Base-by-base conservation (phyloP, 2,888 invertebrate species). In the Cerceris rybyensis region DNA sequence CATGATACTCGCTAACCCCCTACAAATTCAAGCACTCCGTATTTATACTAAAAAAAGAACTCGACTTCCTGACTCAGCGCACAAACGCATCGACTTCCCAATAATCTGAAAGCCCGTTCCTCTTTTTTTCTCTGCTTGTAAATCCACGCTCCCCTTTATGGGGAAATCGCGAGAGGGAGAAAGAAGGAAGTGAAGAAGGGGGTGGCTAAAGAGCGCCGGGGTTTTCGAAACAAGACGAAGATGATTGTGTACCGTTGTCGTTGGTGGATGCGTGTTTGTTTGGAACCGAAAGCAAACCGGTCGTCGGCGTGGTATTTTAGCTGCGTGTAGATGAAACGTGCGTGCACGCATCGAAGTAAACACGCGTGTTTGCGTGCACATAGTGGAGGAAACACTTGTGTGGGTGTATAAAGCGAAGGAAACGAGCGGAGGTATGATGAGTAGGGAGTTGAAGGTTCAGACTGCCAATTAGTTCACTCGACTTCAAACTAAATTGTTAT, bases 191-290 rank as follows among this genome's bases (percentile, higher is more conserved):
- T 72, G 17, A 14, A 59, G 28, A 28, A 28, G 28, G 28, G 28
- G 28, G 28, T 28, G 28, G 28, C 28, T 28, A 14, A 49, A 14
- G 16, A 69, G 64, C 57, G 49, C 42, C 65, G 41, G 70, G 75
- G 39, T 72, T 70, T 59, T 50, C 46, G 68, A 71, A 70, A 81
- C 52, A 57, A 69, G 57, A 65, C 46, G 67, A 70, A 66, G 70
- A 74, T 66, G 80, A 50, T 28, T 28, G 73, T 80, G 69, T 81
- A 81, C 81, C 81, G 81, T 80, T 81, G 81, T 81, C 72, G 68
- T 80, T 64, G 49, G 72, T 55, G 41, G 65, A 81, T 54, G 75
- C 67, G 81, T 78, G 75, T 78, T 77, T 81, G 78, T 82, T 82
- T 71, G 82, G 67, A 42, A 70, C 57, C 39, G 68, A 14, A 66